A percentile compares a stretch with the other conserved stretches of the same genome.
Evolutionary conservation across 2,797 vertebrate species (phyloP).

Genomic region (Diplodus sargus): DNA sequence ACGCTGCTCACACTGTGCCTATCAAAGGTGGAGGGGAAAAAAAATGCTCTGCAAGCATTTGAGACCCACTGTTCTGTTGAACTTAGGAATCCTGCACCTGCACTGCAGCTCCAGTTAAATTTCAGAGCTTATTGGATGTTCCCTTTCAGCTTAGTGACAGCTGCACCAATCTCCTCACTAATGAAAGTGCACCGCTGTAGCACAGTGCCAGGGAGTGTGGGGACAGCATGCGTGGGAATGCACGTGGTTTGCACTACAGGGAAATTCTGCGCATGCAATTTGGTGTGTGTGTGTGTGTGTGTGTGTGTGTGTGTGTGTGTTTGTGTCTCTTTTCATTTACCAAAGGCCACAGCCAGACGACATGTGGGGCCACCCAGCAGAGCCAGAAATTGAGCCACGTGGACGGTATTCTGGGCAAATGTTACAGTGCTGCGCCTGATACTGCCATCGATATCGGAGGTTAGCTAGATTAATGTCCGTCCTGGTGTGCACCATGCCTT

Average conservation of each 20-base stretch:
- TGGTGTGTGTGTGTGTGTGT: neutral
- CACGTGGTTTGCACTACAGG: neutral
- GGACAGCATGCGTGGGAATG: conserved; percentile 10
- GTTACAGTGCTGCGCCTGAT: conserved; percentile 23
- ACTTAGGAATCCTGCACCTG: conserved; percentile 30
- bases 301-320: neutral
- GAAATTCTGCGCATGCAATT: neutral
- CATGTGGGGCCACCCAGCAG: conserved; percentile 10
- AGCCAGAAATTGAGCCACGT: conserved; percentile 4
- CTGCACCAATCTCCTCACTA: conserved; percentile 50
- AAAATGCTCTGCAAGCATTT: conserved; percentile 32
- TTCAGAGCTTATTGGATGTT: conserved; percentile 38
- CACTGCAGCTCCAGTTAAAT: conserved; percentile 29
- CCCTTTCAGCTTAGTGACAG: conserved; percentile 42
- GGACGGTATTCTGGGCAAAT: conserved; percentile 5
- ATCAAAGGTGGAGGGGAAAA: conserved; percentile 27
- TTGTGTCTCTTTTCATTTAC: conserved; percentile 11
- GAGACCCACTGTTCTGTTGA: conserved; percentile 30
- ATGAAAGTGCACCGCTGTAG: conserved; percentile 50
- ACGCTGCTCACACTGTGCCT: conserved; percentile 30
- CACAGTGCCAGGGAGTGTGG: neutral
- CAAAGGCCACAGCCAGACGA: neutral
- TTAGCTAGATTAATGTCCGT: conserved; percentile 73
- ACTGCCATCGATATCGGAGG: conserved; percentile 38
- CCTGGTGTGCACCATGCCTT: conserved; percentile 57